phyloP scores from a whole-genome alignment of 2,797 vertebrate genomes.

The Babyrousa celebensis region DNA sequence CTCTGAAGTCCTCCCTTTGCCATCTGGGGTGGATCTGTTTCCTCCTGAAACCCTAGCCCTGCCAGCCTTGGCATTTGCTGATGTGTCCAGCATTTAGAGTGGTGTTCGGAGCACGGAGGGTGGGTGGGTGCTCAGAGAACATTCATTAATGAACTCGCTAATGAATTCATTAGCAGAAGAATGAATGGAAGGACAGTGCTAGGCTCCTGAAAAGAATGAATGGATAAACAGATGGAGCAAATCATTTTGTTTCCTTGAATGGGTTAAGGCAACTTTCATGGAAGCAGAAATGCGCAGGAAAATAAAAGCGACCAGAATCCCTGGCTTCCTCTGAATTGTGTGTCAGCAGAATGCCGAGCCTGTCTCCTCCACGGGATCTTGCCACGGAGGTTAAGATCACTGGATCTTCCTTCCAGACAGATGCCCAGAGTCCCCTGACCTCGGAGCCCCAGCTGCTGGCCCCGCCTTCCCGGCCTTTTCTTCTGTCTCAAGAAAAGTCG shows the following conservation, averaged over 20 bases:
- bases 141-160: background rate
- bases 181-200: background rate
- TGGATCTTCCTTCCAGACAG: background rate
- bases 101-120: background rate
- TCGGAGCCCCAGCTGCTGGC: background rate
- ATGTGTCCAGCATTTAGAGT: background rate
- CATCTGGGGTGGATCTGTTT: background rate
- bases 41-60: background rate
- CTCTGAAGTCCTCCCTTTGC: background rate
- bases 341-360: background rate
- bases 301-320: background rate
- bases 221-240: background rate
- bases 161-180: background rate
- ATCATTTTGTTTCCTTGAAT: background rate
- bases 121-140: background rate
- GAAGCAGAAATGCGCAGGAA: background rate
- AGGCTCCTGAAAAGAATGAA: background rate
- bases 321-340: background rate
- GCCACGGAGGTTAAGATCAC: background rate
- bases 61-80: accelerated
- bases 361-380: background rate
- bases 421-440: background rate
- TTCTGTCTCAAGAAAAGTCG: background rate
- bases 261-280: background rate
- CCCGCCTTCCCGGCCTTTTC: background rate